These are phyloP conservation scores for Girardinus metallicus DNA, from an alignment of 2,797 vertebrate species.

Conservation along the genomic window DNA sequence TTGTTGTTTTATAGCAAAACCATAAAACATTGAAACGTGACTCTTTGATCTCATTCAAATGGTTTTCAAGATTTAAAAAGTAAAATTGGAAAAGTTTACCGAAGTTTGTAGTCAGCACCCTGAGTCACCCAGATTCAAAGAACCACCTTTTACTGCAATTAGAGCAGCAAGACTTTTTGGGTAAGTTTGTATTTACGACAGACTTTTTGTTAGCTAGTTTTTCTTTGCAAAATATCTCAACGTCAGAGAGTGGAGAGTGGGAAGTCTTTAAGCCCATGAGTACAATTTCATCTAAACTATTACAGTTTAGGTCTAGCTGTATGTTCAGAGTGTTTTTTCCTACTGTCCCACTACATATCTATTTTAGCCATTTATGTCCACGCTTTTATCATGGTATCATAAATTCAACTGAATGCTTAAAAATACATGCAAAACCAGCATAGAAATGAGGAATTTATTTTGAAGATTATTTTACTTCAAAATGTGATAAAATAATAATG, in stretches of 20 bases:
- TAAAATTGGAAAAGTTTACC: not conserved
- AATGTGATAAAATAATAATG: not conserved
- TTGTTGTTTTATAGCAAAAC: no score
- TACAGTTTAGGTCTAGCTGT: not conserved
- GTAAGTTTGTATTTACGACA: not conserved
- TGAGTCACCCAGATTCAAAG: not conserved
- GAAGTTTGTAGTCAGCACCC: not conserved
- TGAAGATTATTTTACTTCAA: not conserved
- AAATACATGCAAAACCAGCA: not conserved
- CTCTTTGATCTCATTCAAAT: not conserved
- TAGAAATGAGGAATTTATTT: not conserved
- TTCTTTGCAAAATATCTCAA: not conserved
- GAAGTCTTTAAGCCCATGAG: not conserved
- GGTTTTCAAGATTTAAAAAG: not conserved
- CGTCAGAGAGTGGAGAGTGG: not conserved
- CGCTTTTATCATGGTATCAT: not conserved
- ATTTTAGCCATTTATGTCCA: not conserved
- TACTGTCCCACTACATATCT: not conserved
- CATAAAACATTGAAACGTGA: not conserved
- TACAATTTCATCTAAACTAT: not conserved
- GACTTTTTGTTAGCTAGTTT: not conserved
- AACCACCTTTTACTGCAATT: not conserved
- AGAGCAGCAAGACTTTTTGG: not conserved
- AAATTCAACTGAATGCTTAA: not conserved
- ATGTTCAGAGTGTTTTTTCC: not conserved